Evolutionary conservation across 2,888 invertebrate species (phyloP).

Genomic region (Artemia sp.): DNA sequence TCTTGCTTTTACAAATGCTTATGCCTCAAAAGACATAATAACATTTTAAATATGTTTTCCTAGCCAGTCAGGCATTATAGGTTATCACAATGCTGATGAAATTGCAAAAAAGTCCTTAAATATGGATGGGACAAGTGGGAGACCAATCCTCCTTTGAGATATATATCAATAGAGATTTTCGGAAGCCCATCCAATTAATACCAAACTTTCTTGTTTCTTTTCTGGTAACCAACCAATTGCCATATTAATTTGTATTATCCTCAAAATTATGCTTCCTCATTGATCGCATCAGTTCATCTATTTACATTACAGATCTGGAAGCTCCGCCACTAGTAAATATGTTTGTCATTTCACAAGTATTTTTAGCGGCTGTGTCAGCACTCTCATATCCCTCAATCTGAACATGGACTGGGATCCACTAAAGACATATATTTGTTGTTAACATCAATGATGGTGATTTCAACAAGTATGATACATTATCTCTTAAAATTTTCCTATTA

Average conservation of each 20-base stretch:
- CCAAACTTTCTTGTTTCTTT: too few species aligned
- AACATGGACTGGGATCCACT: slow-evolving; percentile 6
- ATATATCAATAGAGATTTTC: too few species aligned
- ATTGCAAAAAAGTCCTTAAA: too few species aligned
- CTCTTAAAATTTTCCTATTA: background rate
- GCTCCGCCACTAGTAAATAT: background rate
- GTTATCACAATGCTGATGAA: too few species aligned
- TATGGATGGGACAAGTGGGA: too few species aligned
- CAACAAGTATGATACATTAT: background rate
- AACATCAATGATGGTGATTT: background rate
- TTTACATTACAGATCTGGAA: background rate
- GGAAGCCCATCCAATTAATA: too few species aligned
- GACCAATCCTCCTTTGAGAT: too few species aligned
- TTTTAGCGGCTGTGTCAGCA: background rate
- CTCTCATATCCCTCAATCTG: background rate
- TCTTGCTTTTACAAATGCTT: too few species aligned
- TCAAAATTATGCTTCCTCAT: background rate
- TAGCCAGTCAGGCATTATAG: too few species aligned
- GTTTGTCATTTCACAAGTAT: background rate
- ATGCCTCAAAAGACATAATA: too few species aligned
- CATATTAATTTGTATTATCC: background rate
- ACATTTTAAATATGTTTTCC: too few species aligned
- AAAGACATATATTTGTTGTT: background rate
- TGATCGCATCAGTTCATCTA: background rate
- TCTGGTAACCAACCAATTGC: too few species aligned